A percentile compares a stretch with the other conserved stretches of the same genome.
Evolutionary conservation across 2,888 invertebrate species (phyloP).

Genomic region (Perizoma flavofasciatum): DNA sequence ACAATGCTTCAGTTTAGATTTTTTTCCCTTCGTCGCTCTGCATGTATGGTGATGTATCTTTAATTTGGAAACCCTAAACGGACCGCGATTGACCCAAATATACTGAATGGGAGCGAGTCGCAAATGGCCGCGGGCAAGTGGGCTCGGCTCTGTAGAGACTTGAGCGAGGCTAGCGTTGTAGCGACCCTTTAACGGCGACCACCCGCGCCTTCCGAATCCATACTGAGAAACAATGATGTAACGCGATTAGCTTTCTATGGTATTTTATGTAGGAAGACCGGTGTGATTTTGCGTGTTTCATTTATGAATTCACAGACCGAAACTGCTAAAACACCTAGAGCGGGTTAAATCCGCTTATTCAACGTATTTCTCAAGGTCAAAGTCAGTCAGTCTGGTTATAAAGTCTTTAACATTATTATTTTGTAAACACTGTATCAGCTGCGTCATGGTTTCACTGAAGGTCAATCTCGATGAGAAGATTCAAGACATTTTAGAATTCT

Average conservation of each 20-base stretch:
- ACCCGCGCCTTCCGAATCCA: constrained; percentile 43
- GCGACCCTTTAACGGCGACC: constrained; percentile 51
- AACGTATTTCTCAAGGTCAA: constrained; percentile 9
- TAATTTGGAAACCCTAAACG: constrained; percentile 36
- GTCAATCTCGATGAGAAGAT: background rate
- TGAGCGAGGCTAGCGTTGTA: constrained; percentile 14
- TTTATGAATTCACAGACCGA: constrained; percentile 19
- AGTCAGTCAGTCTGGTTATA: constrained; percentile 9
- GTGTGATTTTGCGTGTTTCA: constrained; percentile 12
- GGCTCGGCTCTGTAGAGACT: constrained; percentile 21
- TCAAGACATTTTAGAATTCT: background rate
- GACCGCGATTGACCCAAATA: constrained; percentile 64
- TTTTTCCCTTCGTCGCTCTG: background rate
- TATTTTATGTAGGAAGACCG: constrained; percentile 24
- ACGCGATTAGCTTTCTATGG: constrained; percentile 25
- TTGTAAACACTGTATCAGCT: constrained; percentile 7
- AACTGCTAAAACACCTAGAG: background rate
- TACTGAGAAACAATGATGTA: constrained; percentile 39
- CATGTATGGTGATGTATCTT: background rate
- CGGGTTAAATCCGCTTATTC: constrained; percentile 6
- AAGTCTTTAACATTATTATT: constrained; percentile 5
- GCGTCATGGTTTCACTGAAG: background rate
- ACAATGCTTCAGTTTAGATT: background rate
- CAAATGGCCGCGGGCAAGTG: constrained; percentile 35
- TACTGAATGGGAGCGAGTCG: constrained; percentile 48